phyloP scores from a whole-genome alignment of 2,113 vertebrate species.

The Colistium nudipinnis region DNA sequence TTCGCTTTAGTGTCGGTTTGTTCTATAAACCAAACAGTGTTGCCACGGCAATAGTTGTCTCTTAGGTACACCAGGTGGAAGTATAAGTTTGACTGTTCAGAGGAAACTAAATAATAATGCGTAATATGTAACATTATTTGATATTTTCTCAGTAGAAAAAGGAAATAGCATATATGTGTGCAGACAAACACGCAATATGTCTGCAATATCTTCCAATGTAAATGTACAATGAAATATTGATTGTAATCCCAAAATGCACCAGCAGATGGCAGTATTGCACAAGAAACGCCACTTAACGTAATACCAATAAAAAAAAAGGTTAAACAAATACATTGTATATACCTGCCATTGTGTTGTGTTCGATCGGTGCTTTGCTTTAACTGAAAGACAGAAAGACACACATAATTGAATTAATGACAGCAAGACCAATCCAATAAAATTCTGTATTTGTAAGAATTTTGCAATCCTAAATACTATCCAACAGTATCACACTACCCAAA shows the following conservation, averaged over 20 bases:
- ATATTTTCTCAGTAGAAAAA: background rate
- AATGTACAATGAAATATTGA: background rate
- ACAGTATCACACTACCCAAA: too few relatives aligned
- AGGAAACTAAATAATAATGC: background rate
- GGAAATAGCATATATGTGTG: background rate
- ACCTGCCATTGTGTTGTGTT: constrained; percentile 85
- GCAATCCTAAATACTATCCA: too few relatives aligned
- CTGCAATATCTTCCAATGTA: background rate
- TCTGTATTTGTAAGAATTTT: too few relatives aligned
- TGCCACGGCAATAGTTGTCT: constrained; percentile 75
- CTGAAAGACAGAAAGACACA: constrained; percentile 65
- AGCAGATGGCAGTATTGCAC: constrained; percentile 59
- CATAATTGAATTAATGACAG: background rate
- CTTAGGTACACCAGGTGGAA: background rate
- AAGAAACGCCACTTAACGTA: background rate
- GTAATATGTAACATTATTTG: too few relatives aligned
- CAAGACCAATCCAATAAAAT: background rate
- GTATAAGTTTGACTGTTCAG: background rate
- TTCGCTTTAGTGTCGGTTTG: constrained; percentile 28
- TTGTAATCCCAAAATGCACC: constrained; percentile 48
- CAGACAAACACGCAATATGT: too few relatives aligned
- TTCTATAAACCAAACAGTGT: constrained; percentile 52
- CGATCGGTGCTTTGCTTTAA: constrained; percentile 59
- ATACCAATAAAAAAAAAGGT: background rate
- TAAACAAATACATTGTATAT: constrained; percentile 30